Conservation (phyloP, 2,113 vertebrate species). For the Phalacrocorax pelagicus region DNA sequence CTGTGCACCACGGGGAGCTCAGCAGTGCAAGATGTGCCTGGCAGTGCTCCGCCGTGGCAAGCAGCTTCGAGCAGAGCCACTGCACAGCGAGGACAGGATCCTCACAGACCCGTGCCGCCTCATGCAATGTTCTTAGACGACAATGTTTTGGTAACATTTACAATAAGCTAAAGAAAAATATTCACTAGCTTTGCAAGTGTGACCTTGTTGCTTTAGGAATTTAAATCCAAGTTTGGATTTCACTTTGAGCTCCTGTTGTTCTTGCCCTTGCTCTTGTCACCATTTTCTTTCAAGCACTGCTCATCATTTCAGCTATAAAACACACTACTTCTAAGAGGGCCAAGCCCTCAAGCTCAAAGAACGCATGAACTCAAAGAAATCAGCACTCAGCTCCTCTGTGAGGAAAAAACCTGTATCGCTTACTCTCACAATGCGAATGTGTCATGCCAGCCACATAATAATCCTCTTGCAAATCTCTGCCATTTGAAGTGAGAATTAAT, state of each 20-base stretch:
- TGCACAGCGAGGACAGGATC: background rate
- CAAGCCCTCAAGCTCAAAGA: background rate
- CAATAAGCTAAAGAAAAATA: background rate
- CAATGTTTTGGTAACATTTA: background rate
- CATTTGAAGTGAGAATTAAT: constrained; percentile 58
- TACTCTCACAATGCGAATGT: background rate
- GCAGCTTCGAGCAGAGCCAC: background rate
- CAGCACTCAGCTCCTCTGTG: background rate
- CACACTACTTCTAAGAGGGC: background rate
- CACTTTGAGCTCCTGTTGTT: background rate
- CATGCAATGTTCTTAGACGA: background rate
- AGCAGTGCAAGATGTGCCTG: background rate
- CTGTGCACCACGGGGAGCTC: background rate
- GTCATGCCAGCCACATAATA: constrained; percentile 22
- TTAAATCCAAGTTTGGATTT: background rate
- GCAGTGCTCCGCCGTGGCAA: rapidly evolving
- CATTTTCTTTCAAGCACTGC: background rate
- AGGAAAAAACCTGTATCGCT: background rate
- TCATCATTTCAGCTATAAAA: background rate
- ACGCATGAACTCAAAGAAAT: background rate
- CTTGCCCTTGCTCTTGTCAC: background rate
- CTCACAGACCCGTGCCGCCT: background rate
- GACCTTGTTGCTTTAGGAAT: background rate
- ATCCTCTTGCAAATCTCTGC: constrained; percentile 52
- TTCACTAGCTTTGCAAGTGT: background rate